Conservation (phyloP, 2,888 invertebrate species). For the Drosophila cognata region DNA sequence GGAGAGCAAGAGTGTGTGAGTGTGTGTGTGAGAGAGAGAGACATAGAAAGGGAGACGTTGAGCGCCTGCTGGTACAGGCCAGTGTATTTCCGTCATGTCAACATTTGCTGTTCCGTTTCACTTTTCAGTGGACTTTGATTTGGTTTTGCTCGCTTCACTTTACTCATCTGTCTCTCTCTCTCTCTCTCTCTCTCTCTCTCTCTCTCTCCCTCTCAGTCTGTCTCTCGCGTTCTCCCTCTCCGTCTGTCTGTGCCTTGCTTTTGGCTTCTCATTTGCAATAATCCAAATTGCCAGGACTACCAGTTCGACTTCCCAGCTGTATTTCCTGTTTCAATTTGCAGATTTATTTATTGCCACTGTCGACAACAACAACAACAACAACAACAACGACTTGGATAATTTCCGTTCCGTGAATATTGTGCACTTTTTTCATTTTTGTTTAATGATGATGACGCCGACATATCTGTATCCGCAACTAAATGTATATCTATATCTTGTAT, state of each 20-base stretch:
- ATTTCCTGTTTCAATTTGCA: slow-evolving; percentile 73
- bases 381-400: slow-evolving; percentile 42
- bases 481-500: neutral
- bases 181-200: neutral
- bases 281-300: slow-evolving; percentile 72
- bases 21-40: accelerated
- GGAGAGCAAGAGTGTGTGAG: neutral
- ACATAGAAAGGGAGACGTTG: neutral
- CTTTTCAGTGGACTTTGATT: slow-evolving; percentile 50
- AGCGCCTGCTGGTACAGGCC: slow-evolving; percentile 19
- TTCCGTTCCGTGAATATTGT: slow-evolving; percentile 42
- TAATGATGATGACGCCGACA: neutral
- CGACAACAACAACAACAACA: slow-evolving; percentile 30
- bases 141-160: slow-evolving; percentile 17
- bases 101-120: slow-evolving; percentile 52
- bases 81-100: slow-evolving; percentile 69
- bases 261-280: slow-evolving; percentile 70
- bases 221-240: neutral
- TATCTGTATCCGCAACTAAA: slow-evolving; percentile 16
- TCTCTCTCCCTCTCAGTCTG: neutral
- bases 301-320: slow-evolving; percentile 65
- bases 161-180: neutral
- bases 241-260: slow-evolving; percentile 38
- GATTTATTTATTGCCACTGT: slow-evolving; percentile 73
- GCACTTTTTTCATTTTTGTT: neutral